Evolutionary conservation across 2,797 vertebrate genomes (phyloP), one percentile per base, ranked within the genome.

Genomic region (Pangasius larnaudii): DNA sequence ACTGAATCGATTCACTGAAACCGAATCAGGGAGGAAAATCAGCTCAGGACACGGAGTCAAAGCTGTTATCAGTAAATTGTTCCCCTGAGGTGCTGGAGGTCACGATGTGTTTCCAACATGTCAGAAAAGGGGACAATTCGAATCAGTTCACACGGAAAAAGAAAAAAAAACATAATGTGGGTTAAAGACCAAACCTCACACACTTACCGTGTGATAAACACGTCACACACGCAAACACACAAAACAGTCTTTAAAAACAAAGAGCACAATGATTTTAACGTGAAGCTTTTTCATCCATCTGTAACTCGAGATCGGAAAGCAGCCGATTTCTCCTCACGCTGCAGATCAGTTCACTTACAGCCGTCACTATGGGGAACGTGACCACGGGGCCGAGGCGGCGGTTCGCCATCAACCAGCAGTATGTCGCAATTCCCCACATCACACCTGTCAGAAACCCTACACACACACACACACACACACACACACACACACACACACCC

Each of bases 341-440:
- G n/a, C n/a, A 18, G 6, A 71, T 46, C 39, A 46, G 39, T 3
- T 63, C 13, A 98, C 97, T 98, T 93, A 98, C 97, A 16, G 96
- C 96, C 5, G 95, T 97, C 90, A 98, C 95, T 67, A 98, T 96
- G 4, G 98, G 97, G 90, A 96, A 98, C 83, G 97, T 97, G 93
- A 98, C 88, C 13, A 97, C 96, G 0, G 97, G 93, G 79, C 96
- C 97, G 85, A 98, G 95, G 92, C 96, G 97, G 88, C 94, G 95
- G 93, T 97, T 98, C 65, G 97, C 97, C 84, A 98, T 80, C 92
- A 97, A 97, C 97, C 97, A 99, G 92, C 96, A 96, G 93, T 97
- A 98, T 69, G 94, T 96, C 9, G 94, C 97, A 56, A 96, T 84
- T 0, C 96, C 93, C 98, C 97, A 99, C 91, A 99, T 97, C 59